These are phyloP conservation scores for Pyrocephalus nanus DNA, from an alignment of 2,797 vertebrate species.

Conservation along the genomic window DNA sequence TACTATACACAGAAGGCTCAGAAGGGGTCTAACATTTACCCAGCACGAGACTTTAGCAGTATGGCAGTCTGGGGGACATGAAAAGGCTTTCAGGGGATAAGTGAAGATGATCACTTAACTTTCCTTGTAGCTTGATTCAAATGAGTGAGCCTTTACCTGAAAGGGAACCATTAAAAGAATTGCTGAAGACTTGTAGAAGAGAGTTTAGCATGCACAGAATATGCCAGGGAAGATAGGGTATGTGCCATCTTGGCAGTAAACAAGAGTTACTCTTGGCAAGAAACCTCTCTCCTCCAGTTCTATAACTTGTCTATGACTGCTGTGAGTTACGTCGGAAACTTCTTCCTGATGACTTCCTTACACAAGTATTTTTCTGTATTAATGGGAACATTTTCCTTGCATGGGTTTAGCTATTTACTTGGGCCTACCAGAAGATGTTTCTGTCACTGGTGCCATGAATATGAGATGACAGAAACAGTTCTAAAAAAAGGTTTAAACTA, in stretches of 20 bases:
- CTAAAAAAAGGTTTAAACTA: background rate
- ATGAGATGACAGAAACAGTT: background rate
- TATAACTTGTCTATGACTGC: background rate
- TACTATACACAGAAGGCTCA: background rate
- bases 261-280: slow-evolving; percentile 25
- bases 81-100: background rate
- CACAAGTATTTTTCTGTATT: slow-evolving; percentile 52
- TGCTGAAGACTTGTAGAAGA: background rate
- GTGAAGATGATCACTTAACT: background rate
- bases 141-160: background rate
- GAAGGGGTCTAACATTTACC: background rate
- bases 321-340: slow-evolving; percentile 13
- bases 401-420: background rate
- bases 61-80: background rate
- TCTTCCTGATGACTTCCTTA: background rate
- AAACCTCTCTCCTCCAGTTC: slow-evolving; percentile 1
- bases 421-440: background rate
- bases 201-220: slow-evolving; percentile 21
- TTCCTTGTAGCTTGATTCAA: background rate
- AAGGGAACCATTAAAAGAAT: background rate
- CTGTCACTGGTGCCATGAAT: background rate
- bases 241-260: slow-evolving; percentile 45
- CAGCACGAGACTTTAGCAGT: background rate
- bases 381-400: slow-evolving; percentile 10
- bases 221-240: background rate